Conservation (phyloP, 2,797 vertebrate species). For the Dallia pectoralis region DNA sequence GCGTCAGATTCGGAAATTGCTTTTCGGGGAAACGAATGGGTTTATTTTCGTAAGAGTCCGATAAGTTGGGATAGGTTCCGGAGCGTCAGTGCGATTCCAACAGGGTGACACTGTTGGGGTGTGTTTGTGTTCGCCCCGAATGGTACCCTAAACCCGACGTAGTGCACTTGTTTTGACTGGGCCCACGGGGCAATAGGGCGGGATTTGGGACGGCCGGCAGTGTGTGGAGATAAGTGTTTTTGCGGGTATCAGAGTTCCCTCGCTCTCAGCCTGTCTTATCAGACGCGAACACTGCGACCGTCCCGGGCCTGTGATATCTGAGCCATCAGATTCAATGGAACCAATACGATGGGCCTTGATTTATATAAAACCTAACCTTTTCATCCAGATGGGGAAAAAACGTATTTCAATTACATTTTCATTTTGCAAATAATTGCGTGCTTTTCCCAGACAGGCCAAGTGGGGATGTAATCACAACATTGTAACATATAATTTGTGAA, state of each 20-base stretch:
- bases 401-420: conserved; percentile 43
- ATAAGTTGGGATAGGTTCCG: conserved; percentile 38
- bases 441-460: conserved; percentile 21
- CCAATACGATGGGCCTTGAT: conserved; percentile 50
- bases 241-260: conserved; percentile 54
- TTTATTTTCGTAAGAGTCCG: conserved; percentile 52
- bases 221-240: conserved; percentile 56
- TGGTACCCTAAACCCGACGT: not conserved
- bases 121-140: not conserved
- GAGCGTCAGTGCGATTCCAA: conserved; percentile 40
- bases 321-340: conserved; percentile 68
- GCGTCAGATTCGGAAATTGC: conserved; percentile 60
- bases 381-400: conserved; percentile 43
- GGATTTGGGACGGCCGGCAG: not conserved
- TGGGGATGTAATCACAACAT: conserved; percentile 26
- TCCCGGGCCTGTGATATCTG: conserved; percentile 58
- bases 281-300: conserved; percentile 65
- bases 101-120: conserved; percentile 39
- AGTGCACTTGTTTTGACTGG: not conserved
- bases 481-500: conserved; percentile 36
- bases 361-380: conserved; percentile 57
- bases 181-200: not conserved
- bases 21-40: conserved; percentile 43
- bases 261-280: conserved; percentile 65
- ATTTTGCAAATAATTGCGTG: conserved; percentile 40